These are phyloP conservation scores for Halichoerus grypus DNA, from an alignment of 2,113 vertebrate genomes.

Conservation along the genomic window DNA sequence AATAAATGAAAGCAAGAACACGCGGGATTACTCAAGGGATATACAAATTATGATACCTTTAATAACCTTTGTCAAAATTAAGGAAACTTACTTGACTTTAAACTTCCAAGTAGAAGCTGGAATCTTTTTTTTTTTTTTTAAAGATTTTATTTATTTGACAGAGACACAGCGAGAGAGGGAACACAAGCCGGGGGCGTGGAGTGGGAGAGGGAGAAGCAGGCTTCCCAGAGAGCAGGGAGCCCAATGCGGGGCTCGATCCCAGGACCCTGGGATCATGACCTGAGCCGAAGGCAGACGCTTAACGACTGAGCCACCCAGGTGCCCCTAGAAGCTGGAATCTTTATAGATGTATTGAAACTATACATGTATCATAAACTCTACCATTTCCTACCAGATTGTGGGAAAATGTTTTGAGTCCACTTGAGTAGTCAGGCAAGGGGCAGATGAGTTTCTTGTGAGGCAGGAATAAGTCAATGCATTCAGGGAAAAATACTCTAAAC, in stretches of 20 bases:
- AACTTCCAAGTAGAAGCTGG: neutral
- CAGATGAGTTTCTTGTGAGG: neutral
- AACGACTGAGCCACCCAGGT: no score
- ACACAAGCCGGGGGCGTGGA: no score
- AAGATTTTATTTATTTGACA: no score
- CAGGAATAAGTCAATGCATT: constrained; percentile 13
- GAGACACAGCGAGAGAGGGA: no score
- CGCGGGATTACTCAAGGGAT: neutral
- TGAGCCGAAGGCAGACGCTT: no score
- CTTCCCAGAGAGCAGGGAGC: no score
- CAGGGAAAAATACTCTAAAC: neutral
- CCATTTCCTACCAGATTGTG: neutral
- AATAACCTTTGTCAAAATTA: constrained; percentile 7
- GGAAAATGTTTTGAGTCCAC: neutral
- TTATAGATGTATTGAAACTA: neutral
- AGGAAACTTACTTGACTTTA: neutral
- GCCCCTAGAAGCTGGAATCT: neutral
- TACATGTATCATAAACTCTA: neutral
- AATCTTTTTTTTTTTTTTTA: neutral
- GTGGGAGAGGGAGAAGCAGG: no score
- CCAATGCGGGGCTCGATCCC: no score
- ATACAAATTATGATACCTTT: neutral
- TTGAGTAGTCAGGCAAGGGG: neutral
- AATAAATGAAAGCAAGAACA: neutral
- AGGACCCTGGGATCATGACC: no score